These are phyloP conservation scores for Pelochelys cantorii DNA, from an alignment of 2,797 vertebrate genomes.

Conservation along the genomic window DNA sequence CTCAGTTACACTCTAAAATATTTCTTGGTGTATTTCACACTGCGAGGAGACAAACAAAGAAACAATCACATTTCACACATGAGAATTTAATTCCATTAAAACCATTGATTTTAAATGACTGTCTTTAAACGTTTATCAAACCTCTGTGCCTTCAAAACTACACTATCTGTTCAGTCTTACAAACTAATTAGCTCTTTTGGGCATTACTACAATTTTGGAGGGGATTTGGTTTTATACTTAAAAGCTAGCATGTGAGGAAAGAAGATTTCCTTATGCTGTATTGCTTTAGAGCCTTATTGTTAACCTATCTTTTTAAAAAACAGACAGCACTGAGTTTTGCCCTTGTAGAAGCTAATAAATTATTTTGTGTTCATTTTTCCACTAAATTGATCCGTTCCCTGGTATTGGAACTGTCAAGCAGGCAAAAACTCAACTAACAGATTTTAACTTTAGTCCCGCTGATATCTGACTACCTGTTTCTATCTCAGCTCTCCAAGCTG, in stretches of 20 bases:
- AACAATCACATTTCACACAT: accelerated
- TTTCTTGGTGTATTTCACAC: not conserved
- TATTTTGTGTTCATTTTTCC: not conserved
- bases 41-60: not conserved
- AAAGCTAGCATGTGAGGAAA: not conserved
- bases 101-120: not conserved
- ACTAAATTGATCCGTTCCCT: not conserved
- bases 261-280: not conserved
- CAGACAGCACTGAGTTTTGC: not conserved
- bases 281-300: slow-evolving; percentile 7
- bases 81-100: not conserved
- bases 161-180: slow-evolving; percentile 3
- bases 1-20: accelerated
- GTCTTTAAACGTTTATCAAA: not conserved
- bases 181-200: slow-evolving; percentile 41
- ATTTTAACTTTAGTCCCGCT: not conserved
- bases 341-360: not conserved
- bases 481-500: not conserved
- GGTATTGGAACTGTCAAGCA: not conserved
- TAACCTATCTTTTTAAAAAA: not conserved
- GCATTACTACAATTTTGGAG: not conserved
- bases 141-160: not conserved
- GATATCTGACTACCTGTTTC: not conserved
- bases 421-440: not conserved
- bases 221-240: not conserved